phyloP scores from a whole-genome alignment of 1,140 invertebrate species.

The Euborellia annulipes region DNA sequence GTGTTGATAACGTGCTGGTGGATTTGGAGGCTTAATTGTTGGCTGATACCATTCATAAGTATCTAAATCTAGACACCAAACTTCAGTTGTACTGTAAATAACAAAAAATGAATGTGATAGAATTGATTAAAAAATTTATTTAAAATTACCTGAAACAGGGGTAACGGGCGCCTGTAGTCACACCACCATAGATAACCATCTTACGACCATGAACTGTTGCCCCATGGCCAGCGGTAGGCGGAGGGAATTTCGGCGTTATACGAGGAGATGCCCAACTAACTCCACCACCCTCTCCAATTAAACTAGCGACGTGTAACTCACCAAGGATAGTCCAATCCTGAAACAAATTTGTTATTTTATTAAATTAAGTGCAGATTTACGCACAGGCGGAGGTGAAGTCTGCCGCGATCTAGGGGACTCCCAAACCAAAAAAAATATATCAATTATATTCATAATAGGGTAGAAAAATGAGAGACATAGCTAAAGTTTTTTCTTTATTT shows the following conservation, averaged over 20 bases:
- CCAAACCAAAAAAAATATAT: too few species aligned
- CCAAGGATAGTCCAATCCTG: conserved; percentile 67
- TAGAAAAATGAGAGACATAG: too few species aligned
- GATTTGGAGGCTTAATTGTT: conserved; percentile 45
- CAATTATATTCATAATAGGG: too few species aligned
- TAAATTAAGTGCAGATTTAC: too few species aligned
- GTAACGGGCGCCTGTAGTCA: too few species aligned
- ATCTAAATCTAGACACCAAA: conserved; percentile 76
- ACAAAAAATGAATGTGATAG: neutral
- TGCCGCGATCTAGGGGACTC: too few species aligned
- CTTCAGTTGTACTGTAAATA: conserved; percentile 58
- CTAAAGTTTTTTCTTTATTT: too few species aligned
- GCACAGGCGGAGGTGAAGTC: too few species aligned
- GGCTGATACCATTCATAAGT: conserved; percentile 62
- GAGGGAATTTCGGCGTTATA: too few species aligned
- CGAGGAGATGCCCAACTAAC: conserved; percentile 13
- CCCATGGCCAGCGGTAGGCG: conserved; percentile 65
- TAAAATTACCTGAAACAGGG: too few species aligned
- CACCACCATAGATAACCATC: conserved; percentile 85
- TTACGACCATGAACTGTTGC: conserved; percentile 68
- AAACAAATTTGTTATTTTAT: too few species aligned
- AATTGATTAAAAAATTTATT: too few species aligned
- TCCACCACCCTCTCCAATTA: conserved; percentile 20
- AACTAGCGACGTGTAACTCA: conserved; percentile 82
- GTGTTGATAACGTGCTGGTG: conserved; percentile 74